Evolutionary conservation across 2,797 vertebrate species (phyloP), one percentile per base, ranked within the genome.

Genomic region (Propithecus perrieri): DNA sequence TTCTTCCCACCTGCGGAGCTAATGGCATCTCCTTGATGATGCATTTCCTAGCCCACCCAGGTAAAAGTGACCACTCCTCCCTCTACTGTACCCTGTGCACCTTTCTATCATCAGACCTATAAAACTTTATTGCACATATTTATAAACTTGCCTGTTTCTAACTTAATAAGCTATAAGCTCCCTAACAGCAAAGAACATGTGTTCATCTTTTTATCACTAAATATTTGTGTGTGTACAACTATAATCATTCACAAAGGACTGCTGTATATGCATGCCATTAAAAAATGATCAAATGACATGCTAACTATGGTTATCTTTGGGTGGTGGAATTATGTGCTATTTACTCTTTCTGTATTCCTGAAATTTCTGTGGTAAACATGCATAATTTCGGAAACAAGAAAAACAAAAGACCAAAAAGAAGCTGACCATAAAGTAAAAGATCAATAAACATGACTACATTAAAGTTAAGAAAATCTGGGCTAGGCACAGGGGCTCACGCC

Each of bases 241-340:
- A 67, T 43, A 33, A 86, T 67, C 74, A 90, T 75, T 95, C 61
- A 86, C 75, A 87, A 96, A 87, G 61, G 33, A 86, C 81, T 53
- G 4, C 6, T 26, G 13, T 14, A 48, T 75, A 67, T 65, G 46
- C 53, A 55, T 22, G 26, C 28, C 30, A 86, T 74, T 85, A 33
- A 74, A 90, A 63, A 87, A 95, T 81, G 35, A 61, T 41, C 46
- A 83, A 55, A 95, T 53, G 3, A 26, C 30, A 86, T 63, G 33
- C 69, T 87, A 96, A 76, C 57, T 15, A n/a, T 79, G 72, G 24
- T 74, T 55, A 55, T 75, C 71, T 83, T 89, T 85, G 30, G n/a
- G n/a, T 57, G 24, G 11, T 46, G 24, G 12, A 75, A 89, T 80
- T 84, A 89, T 38, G 7, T 79, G 85, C 14, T 75, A 75, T 53